A percentile compares a stretch with the other conserved stretches of the same genome.
Evolutionary conservation across 1,140 invertebrate genomes (phyloP).

Genomic region (Drosophila serrata): DNA sequence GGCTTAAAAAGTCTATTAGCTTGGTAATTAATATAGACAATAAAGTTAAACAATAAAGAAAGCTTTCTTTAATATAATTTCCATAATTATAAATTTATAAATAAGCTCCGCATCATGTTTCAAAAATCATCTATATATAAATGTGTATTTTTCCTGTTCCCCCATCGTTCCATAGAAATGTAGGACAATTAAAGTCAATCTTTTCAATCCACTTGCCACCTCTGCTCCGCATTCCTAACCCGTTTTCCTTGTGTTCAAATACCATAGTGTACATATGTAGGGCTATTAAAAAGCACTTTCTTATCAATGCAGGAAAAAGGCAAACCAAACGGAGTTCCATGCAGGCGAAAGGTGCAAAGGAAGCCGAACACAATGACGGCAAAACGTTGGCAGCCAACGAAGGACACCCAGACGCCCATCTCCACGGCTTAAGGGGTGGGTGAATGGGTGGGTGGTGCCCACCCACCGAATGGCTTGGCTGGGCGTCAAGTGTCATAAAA

Average conservation of each 20-base stretch:
- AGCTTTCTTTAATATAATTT: background rate
- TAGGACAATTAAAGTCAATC: conserved; percentile 33
- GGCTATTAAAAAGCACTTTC: conserved; percentile 77
- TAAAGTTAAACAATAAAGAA: no score
- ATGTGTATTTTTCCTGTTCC: background rate
- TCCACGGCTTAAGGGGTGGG: background rate
- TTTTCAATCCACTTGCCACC: conserved; percentile 4
- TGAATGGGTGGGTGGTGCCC: background rate
- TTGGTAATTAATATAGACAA: no score
- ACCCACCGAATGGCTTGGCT: conserved; percentile 57
- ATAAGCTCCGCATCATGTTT: background rate
- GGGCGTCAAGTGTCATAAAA: conserved; percentile 81
- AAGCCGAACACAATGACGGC: conserved; percentile 51
- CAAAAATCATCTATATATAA: background rate
- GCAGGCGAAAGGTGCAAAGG: conserved; percentile 61
- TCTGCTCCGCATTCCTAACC: background rate
- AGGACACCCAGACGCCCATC: background rate
- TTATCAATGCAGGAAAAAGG: conserved; percentile 57
- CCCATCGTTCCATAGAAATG: background rate
- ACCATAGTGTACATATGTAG: conserved; percentile 43
- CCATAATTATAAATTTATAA: background rate
- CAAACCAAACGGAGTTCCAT: conserved; percentile 65
- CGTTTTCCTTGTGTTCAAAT: conserved; percentile 30
- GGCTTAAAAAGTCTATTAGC: no score
- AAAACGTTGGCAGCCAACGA: conserved; percentile 42